Evolutionary conservation across 2,113 vertebrate species (phyloP).

Genomic region (Corythaixoides concolor): DNA sequence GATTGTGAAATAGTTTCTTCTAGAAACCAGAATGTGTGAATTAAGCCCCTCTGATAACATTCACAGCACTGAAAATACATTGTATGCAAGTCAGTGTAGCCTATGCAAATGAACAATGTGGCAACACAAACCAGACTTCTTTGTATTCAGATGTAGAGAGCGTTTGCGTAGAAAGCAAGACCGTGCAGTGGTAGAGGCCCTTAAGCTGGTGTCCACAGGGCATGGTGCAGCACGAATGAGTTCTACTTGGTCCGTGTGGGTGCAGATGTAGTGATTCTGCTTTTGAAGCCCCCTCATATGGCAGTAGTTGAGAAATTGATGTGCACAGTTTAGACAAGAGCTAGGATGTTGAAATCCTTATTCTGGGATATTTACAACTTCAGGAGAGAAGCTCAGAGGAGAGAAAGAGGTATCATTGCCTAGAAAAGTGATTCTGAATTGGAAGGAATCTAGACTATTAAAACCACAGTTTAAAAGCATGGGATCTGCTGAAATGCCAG

Average conservation of each 20-base stretch:
- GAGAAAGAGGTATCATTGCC: not conserved
- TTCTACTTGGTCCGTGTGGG: no score
- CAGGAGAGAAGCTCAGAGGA: not conserved
- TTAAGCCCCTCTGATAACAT: not conserved
- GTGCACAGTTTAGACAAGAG: not conserved
- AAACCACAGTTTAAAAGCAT: not conserved
- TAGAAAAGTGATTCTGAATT: not conserved
- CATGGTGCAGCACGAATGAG: rapidly evolving
- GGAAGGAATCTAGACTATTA: not conserved
- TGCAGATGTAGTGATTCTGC: not conserved
- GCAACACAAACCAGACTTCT: not conserved
- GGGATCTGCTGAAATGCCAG: not conserved
- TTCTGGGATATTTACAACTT: not conserved
- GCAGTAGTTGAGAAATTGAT: not conserved
- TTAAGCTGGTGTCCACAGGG: rapidly evolving
- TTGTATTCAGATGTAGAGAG: not conserved
- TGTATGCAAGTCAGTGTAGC: not conserved
- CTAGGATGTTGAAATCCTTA: not conserved
- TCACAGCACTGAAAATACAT: not conserved
- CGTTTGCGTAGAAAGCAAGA: not conserved
- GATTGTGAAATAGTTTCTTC: not conserved
- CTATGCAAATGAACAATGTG: not conserved
- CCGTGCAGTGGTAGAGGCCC: not conserved
- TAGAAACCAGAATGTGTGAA: not conserved
- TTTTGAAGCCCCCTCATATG: not conserved